phyloP scores from a whole-genome alignment of 2,797 vertebrate species.

The Luscinia luscinia region DNA sequence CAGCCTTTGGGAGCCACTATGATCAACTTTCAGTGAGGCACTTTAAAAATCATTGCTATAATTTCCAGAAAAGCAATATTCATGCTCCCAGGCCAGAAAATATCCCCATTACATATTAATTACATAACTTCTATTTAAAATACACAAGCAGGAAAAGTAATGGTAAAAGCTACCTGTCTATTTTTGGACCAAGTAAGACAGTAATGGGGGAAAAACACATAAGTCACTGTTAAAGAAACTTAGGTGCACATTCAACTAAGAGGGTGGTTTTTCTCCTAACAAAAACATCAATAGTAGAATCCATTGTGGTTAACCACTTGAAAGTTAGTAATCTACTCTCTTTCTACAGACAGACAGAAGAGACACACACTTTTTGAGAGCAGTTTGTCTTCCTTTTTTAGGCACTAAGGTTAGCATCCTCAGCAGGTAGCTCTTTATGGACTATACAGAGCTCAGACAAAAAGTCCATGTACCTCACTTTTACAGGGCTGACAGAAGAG shows the following conservation, averaged over 20 bases:
- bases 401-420: not conserved
- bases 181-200: not conserved
- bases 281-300: not conserved
- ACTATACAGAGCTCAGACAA: not conserved
- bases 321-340: not conserved
- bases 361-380: not conserved
- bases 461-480: not conserved
- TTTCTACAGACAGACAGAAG: not conserved
- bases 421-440: not conserved
- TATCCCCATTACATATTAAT: not conserved
- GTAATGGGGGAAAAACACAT: not conserved
- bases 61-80: conserved; percentile 7
- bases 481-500: not conserved
- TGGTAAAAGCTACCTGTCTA: not conserved
- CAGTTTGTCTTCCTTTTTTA: not conserved
- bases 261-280: not conserved
- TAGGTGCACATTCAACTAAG: not conserved
- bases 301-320: not conserved
- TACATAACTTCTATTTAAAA: not conserved
- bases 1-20: not conserved
- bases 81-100: not conserved
- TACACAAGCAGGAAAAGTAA: not conserved
- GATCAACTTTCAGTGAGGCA: not conserved
- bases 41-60: not conserved
- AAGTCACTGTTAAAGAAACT: not conserved